Evolutionary conservation across 1,140 invertebrate genomes (phyloP).

Genomic region (Rhopalosiphum padi): DNA sequence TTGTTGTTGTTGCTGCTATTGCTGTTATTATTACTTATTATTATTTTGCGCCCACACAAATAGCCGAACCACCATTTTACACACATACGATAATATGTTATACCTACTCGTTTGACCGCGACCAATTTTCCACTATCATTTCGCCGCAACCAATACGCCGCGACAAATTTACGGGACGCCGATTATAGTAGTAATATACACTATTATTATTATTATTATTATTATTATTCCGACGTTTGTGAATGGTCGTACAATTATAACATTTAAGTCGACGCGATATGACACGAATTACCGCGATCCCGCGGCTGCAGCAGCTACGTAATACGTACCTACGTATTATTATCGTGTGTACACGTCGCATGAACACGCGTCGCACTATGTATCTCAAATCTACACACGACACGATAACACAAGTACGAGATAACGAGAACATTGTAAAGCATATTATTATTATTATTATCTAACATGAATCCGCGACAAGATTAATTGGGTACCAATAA

Average conservation of each 20-base stretch:
- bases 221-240: background rate
- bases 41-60: background rate
- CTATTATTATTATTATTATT: too few species aligned
- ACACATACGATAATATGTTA: background rate
- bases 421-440: background rate
- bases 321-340: background rate
- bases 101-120: background rate
- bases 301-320: background rate
- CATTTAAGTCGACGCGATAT: background rate
- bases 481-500: background rate
- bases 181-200: background rate
- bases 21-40: background rate
- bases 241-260: background rate
- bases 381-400: background rate
- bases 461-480: background rate
- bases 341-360: background rate
- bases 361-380: background rate
- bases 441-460: background rate
- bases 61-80: background rate
- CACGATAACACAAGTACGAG: background rate
- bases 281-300: background rate
- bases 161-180: conserved; percentile 10
- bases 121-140: background rate
- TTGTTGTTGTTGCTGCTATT: background rate
- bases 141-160: background rate